These are phyloP conservation scores for Bombus breviceps DNA, from an alignment of 1,140 invertebrate genomes.

Conservation along the genomic window DNA sequence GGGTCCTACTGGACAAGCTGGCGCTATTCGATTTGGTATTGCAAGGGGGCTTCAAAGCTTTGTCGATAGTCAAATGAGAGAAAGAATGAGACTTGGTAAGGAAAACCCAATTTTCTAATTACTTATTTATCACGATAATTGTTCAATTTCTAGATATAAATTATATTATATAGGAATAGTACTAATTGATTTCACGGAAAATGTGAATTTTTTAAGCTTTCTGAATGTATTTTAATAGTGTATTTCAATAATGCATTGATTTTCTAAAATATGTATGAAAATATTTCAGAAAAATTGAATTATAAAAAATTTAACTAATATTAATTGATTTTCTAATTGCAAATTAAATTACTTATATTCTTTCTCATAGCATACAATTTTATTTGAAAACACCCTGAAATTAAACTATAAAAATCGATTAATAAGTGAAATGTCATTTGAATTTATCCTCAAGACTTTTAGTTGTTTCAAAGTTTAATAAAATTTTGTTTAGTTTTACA, in stretches of 20 bases:
- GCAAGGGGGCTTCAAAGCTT: slow-evolving; percentile 91
- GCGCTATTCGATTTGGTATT: slow-evolving; percentile 93
- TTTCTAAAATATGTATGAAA: no score
- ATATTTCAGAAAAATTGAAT: background rate
- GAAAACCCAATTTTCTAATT: background rate
- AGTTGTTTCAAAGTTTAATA: background rate
- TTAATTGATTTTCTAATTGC: background rate
- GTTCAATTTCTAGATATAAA: background rate
- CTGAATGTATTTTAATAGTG: no score
- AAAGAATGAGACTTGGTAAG: slow-evolving; percentile 94
- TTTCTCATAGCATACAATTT: background rate
- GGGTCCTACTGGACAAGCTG: slow-evolving; percentile 90
- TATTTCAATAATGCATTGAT: background rate
- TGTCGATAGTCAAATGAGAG: slow-evolving; percentile 88
- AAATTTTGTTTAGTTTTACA: background rate
- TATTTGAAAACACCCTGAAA: background rate
- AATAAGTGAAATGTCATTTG: background rate
- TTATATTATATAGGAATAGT: background rate
- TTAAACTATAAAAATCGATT: background rate
- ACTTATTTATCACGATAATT: background rate
- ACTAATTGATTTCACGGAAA: background rate
- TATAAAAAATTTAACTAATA: background rate
- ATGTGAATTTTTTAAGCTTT: background rate
- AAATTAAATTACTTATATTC: background rate
- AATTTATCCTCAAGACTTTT: no score